Base-by-base conservation (phyloP, 2,888 invertebrate species). In the Iselma pallidipennis region DNA sequence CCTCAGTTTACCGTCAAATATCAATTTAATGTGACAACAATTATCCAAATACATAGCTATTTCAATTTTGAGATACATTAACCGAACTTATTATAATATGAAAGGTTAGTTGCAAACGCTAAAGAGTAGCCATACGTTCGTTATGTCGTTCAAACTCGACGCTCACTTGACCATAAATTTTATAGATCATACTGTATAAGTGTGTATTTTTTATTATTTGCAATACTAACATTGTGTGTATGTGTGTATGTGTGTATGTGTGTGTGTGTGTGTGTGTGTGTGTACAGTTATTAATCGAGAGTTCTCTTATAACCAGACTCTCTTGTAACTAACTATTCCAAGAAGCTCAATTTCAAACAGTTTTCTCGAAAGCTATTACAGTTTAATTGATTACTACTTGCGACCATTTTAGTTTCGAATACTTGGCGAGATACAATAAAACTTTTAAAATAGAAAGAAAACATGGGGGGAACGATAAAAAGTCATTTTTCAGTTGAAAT, bases 311-410 rank as follows among this genome's bases (percentile, higher is more conserved):
- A 37, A 37, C 37, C 37, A 50, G 28, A 50, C 50, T 50, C 42
- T n/a, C 50, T 37, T 37, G 37, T 37, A 66, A 49, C 57, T 49
- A 21, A 53, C 31, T 51, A 63, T 69, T 70, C 69, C 62, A 52
- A 61, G 67, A 67, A 71, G 66, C 55, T 49, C 63, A 67, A 72
- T 70, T 69, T 68, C 67, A 58, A 62, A 60, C 57, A 59, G 66
- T 65, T 59, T 70, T 70, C 70, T 65, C 45, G 66, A 69, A 68
- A 72, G 37, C 73, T 61, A 72, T 72, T 71, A 68, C 66, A 42
- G 37, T 56, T 67, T 72, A 73, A 73, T 71, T 66, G 71, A 69
- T 69, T 67, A 67, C n/a, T n/a, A n/a, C 57, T 61, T 48, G 57
- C 50, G 26, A 50, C 50, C 50, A 50, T 50, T 26, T 50, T 50